These are phyloP conservation scores for Halocynthia aurantium DNA, from an alignment of 23 tunicate species.

Conservation along the genomic window DNA sequence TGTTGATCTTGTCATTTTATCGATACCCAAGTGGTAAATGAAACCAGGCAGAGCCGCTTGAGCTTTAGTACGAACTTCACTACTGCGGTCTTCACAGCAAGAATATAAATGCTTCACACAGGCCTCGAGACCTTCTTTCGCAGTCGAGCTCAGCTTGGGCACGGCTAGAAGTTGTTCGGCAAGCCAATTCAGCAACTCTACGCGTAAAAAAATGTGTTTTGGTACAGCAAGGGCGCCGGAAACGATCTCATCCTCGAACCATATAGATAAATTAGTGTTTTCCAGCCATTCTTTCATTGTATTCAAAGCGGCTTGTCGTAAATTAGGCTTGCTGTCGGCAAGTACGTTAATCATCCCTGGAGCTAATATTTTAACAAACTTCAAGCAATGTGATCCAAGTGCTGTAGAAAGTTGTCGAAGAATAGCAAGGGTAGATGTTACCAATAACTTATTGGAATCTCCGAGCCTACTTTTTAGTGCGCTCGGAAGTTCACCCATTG, in stretches of 20 bases:
- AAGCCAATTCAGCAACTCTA: conserved; percentile 84
- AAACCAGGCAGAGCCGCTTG: conserved; percentile 70
- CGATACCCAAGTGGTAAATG: conserved; percentile 60
- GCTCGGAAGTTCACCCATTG: conserved; percentile 66
- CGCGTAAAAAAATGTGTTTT: conserved; percentile 58
- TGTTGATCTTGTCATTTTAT: conserved; percentile 47
- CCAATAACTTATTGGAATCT: conserved; percentile 86
- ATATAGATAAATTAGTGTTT: conserved; percentile 64
- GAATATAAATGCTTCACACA: conserved; percentile 57
- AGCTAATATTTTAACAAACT: conserved; percentile 38
- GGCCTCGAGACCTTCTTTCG: conserved; percentile 56
- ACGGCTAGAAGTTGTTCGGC: conserved; percentile 49
- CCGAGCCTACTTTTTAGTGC: conserved; percentile 69
- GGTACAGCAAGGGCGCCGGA: conserved; percentile 50
- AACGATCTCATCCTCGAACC: conserved; percentile 82
- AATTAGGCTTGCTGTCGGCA: conserved; percentile 90
- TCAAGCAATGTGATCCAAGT: conserved; percentile 61
- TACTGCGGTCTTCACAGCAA: conserved; percentile 92
- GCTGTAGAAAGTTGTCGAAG: conserved; percentile 59
- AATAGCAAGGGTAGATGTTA: conserved; percentile 60
- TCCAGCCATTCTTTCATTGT: conserved; percentile 86
- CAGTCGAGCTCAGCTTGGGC: conserved; percentile 28
- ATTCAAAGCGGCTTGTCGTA: conserved; percentile 77
- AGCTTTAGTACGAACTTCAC: conserved; percentile 81
- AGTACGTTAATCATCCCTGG: conserved; percentile 43